phyloP scores from a whole-genome alignment of 2,113 vertebrate genomes.

The Mirounga angustirostris region DNA sequence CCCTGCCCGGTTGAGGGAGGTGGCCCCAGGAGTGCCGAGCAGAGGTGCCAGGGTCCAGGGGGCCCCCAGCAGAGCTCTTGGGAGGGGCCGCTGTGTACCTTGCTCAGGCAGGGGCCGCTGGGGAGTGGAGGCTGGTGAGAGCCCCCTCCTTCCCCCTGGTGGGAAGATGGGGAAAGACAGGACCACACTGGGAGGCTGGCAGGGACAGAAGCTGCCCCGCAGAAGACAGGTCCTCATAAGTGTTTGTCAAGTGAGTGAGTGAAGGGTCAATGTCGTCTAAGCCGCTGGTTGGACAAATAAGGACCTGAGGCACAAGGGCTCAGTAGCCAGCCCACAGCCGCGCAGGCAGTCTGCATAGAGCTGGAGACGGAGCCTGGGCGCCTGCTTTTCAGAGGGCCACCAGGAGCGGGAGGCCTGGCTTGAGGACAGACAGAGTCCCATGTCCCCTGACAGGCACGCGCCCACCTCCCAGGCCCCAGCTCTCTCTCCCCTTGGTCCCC shows the following conservation, averaged over 20 bases:
- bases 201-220: background rate
- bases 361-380: background rate
- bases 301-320: background rate
- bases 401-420: background rate
- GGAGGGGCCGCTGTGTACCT: background rate
- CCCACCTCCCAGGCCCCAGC: background rate
- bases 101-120: background rate
- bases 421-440: fast-evolving
- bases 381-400: background rate
- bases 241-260: background rate
- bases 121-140: background rate
- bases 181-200: background rate
- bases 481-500: background rate
- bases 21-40: background rate
- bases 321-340: background rate
- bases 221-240: background rate
- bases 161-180: background rate
- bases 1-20: background rate
- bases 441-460: fast-evolving
- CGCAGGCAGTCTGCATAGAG: background rate
- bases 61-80: background rate
- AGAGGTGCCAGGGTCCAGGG: background rate
- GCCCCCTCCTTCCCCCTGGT: background rate
- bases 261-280: background rate
- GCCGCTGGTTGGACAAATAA: background rate